Percentiles rank a stretch among this genome's conserved stretches.
phyloP scores from a whole-genome alignment of 2,888 invertebrate genomes.

The Caradrina kadenii region DNA sequence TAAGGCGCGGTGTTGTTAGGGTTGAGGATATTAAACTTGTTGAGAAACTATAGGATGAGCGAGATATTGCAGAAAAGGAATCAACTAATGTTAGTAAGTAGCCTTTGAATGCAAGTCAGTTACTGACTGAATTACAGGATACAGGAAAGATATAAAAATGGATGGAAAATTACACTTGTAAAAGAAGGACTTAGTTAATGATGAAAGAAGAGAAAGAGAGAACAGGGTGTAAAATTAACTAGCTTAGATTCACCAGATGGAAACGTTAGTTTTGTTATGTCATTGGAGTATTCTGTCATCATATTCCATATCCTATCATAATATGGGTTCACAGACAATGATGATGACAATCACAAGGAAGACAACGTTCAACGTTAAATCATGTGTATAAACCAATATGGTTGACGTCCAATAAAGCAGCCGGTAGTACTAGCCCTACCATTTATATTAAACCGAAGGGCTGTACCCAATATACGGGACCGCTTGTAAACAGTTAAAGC shows the following conservation, averaged over 20 bases:
- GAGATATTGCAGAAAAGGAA: background rate
- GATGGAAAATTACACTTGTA: background rate
- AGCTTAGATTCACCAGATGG: too few species aligned
- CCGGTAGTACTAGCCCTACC: constrained; percentile 13
- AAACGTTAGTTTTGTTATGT: background rate
- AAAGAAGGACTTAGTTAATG: too few species aligned
- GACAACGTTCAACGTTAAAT: constrained; percentile 2
- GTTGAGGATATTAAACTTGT: constrained; percentile 20
- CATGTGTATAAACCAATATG: constrained; percentile 16
- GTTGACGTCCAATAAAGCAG: constrained; percentile 33
- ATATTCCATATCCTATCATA: background rate
- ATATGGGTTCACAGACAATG: background rate
- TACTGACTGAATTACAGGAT: background rate
- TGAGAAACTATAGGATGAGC: background rate
- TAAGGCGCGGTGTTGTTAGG: constrained; percentile 53
- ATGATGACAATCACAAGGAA: background rate
- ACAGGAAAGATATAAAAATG: background rate
- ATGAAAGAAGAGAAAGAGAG: too few species aligned
- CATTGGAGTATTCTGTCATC: background rate
- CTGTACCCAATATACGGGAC: constrained; percentile 47
- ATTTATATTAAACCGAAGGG: constrained; percentile 51
- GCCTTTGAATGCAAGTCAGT: background rate
- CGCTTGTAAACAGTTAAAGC: constrained; percentile 50
- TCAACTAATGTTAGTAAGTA: background rate
- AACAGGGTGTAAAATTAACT: too few species aligned